These are phyloP conservation scores for Achroia grisella DNA, from an alignment of 1,140 invertebrate genomes.

Conservation along the genomic window DNA sequence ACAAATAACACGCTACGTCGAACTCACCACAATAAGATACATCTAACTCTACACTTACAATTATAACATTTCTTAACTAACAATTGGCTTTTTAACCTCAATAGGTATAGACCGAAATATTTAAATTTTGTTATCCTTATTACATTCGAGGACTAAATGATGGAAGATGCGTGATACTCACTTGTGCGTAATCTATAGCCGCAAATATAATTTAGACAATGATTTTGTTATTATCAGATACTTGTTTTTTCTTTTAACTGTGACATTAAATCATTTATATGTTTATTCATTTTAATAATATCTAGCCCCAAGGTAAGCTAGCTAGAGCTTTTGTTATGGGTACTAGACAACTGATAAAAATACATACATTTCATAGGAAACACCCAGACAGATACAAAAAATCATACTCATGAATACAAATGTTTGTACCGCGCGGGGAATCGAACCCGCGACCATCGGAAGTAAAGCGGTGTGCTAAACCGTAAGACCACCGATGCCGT, in stretches of 20 bases:
- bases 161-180: constrained; percentile 42
- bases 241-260: neutral
- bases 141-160: constrained; percentile 20
- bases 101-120: constrained; percentile 22
- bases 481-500: too few relatives aligned
- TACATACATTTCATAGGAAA: too few relatives aligned
- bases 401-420: too few relatives aligned
- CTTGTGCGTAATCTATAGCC: constrained; percentile 48
- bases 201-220: constrained; percentile 24
- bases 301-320: too few relatives aligned
- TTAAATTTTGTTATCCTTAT: constrained; percentile 15
- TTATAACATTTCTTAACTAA: constrained; percentile 58
- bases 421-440: too few relatives aligned
- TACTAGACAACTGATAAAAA: too few relatives aligned
- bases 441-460: too few relatives aligned
- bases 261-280: neutral
- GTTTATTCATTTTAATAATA: neutral
- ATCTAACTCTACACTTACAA: constrained; percentile 54
- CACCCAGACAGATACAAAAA: too few relatives aligned
- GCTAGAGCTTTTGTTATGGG: too few relatives aligned
- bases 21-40: constrained; percentile 36
- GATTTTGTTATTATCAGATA: constrained; percentile 13
- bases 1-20: constrained; percentile 30
- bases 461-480: too few relatives aligned
- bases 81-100: constrained; percentile 49